phyloP scores from a whole-genome alignment of 2,113 vertebrate genomes.

The Cebidichthys violaceus region DNA sequence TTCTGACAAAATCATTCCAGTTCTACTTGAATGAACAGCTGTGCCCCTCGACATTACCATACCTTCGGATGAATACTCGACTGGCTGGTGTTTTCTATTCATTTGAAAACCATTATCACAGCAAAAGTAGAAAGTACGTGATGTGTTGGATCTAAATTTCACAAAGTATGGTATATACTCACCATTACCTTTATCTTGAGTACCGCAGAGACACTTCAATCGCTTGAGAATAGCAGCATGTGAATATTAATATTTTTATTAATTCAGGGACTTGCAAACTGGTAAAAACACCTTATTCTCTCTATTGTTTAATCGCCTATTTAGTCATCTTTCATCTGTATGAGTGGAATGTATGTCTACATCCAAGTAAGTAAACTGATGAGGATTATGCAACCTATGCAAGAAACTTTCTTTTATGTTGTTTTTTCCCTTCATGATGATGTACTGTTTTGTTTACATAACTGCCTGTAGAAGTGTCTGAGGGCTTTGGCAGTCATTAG shows the following conservation, averaged over 20 bases:
- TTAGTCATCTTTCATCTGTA: neutral
- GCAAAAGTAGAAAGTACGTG: neutral
- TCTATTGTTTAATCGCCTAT: conserved; percentile 9
- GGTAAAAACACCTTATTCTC: neutral
- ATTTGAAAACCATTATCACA: conserved; percentile 11
- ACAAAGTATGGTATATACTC: neutral
- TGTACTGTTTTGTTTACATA: conserved; percentile 21
- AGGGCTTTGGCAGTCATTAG: conserved; percentile 31
- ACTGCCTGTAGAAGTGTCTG: conserved; percentile 30
- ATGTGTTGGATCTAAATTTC: neutral
- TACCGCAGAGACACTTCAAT: neutral
- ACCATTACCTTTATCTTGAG: neutral
- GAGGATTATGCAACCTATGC: neutral
- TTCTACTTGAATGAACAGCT: conserved; percentile 16
- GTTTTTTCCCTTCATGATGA: neutral
- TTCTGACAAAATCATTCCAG: conserved; percentile 34
- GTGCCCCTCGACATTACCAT: conserved; percentile 11
- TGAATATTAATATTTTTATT: neutral
- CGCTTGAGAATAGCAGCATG: neutral
- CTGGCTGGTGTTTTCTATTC: neutral
- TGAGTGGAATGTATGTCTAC: neutral
- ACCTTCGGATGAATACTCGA: conserved; percentile 29
- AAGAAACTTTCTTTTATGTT: neutral
- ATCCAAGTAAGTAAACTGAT: neutral
- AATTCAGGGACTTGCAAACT: neutral